phyloP scores from a whole-genome alignment of 2,113 vertebrate genomes.

The Tamias sibiricus region DNA sequence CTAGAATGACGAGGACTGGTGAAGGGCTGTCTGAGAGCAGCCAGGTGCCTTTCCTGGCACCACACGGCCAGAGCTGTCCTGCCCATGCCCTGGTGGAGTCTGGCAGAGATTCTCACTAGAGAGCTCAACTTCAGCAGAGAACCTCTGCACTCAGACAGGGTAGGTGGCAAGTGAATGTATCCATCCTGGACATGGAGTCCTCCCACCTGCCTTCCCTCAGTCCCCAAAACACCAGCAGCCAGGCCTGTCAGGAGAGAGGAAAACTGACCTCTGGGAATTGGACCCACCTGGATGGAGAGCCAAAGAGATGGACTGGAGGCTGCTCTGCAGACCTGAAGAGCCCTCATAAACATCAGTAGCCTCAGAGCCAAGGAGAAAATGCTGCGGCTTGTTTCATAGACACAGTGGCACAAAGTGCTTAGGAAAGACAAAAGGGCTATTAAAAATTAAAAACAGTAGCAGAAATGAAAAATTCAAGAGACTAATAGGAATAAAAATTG shows the following conservation, averaged over 20 bases:
- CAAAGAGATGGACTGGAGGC: not conserved
- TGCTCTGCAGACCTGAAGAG: not conserved
- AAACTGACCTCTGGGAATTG: not conserved
- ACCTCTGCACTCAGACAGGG: not conserved
- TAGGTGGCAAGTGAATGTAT: no score
- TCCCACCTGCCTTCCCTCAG: not conserved
- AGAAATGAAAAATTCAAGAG: not conserved
- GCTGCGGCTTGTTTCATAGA: not conserved
- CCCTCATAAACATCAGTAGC: not conserved
- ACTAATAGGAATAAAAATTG: not conserved
- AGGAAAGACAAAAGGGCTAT: not conserved
- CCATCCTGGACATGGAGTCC: not conserved
- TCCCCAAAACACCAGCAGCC: not conserved
- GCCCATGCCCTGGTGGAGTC: not conserved
- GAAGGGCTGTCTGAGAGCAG: not conserved
- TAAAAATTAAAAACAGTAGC: not conserved
- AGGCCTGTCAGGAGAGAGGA: not conserved
- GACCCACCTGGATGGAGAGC: not conserved
- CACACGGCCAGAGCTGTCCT: not conserved
- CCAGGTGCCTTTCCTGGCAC: not conserved
- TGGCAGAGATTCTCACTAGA: not conserved
- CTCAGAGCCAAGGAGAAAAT: not conserved
- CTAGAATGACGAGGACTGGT: not conserved
- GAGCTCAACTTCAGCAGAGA: not conserved
- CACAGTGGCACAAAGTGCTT: not conserved